These are phyloP conservation scores for Xestia ashworthii DNA, from an alignment of 2,888 invertebrate genomes.

Conservation along the genomic window DNA sequence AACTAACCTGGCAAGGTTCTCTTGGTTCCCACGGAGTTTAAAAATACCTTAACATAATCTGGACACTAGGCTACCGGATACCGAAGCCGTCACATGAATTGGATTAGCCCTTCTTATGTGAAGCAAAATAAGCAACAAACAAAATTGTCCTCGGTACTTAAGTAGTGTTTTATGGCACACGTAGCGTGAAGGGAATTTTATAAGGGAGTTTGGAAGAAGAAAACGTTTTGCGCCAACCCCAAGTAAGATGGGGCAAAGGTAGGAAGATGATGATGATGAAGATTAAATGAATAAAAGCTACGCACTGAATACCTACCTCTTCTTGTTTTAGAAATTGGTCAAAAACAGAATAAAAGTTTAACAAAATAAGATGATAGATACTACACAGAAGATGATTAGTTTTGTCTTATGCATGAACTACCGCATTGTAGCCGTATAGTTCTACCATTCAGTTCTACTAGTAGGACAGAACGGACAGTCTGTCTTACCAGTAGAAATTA, in stretches of 20 bases:
- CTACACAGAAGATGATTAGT: neutral
- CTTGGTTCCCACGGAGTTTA: slow-evolving; percentile 43
- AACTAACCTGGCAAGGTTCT: neutral
- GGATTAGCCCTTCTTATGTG: slow-evolving; percentile 44
- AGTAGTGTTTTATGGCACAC: neutral
- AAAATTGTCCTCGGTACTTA: neutral
- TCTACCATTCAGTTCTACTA: too few species aligned
- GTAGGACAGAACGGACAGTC: too few species aligned
- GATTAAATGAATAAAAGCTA: neutral
- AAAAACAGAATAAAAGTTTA: neutral
- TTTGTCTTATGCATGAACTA: neutral
- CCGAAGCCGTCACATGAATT: slow-evolving; percentile 50
- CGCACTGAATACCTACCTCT: neutral
- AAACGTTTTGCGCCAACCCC: neutral
- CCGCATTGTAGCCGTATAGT: too few species aligned
- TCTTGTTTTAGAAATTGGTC: neutral
- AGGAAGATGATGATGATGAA: neutral
- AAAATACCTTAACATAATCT: slow-evolving; percentile 41
- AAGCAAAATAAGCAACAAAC: slow-evolving; percentile 36
- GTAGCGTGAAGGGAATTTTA: neutral
- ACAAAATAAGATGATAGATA: neutral
- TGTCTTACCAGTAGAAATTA: too few species aligned
- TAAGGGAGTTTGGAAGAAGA: neutral
- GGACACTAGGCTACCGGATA: slow-evolving; percentile 39
- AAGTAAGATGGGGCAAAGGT: neutral